Evolutionary conservation across 2,888 invertebrate genomes (phyloP), one percentile per base, ranked within the genome.

Genomic region (Bellardia pandia): DNA sequence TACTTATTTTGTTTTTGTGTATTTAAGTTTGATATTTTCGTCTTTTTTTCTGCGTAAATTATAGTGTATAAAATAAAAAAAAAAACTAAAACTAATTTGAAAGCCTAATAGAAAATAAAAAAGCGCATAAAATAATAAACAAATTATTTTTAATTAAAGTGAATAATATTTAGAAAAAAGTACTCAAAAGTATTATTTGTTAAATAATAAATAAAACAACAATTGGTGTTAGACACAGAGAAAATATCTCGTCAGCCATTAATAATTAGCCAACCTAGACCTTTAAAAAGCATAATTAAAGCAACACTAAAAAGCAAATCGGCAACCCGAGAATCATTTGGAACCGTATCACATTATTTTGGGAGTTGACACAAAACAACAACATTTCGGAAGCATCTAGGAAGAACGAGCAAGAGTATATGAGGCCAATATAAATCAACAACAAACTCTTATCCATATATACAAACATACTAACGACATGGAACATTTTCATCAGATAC

Each of bases 401-500:
- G 64, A 40, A 51, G 8, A 14, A 76, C 51, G 2, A 62, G 2
- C 14, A 30, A 53, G 30, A 51, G 40, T 87, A 82, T 75, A 79
- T 87, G 87, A 78, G 64, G 81, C 58, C 66, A 51, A 53, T 60
- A 64, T 68, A 76, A 89, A 85, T 66, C 53, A 86, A 85, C 56
- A 53, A 64, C 30, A 76, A 82, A 11, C 11, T 3, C 45, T 45
- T 45, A 45, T 13, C 11, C n/a, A n/a, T n/a, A n/a, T 45, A 45
- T 11, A 60, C 16, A 58, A 13, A 69, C 48, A 76, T 30, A 83
- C 83, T 80, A 62, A 60, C 72, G 72, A 66, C 72, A 93, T 93
- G 93, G 93, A 93, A 90, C 93, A 93, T 89, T 93, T 93, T 92
- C 93, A 93, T 92, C 93, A 93, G 91, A 93, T 93, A 91, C 93